Percentiles rank a stretch among this genome's conserved stretches.
These are phyloP conservation scores for Drosophila vallismaia DNA, from an alignment of 2,888 invertebrate species.

Conservation along the genomic window DNA sequence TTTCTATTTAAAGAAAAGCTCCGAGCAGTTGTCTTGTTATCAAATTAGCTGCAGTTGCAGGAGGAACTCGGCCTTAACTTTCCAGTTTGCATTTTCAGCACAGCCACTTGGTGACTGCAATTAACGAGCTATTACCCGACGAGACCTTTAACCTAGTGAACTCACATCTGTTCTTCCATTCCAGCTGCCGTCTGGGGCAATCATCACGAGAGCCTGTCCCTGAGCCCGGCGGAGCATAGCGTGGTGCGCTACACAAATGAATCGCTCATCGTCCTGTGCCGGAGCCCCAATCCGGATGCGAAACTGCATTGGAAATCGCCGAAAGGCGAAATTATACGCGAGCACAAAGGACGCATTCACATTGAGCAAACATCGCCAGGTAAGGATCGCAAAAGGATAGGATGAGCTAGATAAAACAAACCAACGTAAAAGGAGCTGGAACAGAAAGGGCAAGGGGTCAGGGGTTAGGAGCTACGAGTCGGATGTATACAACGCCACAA, in stretches of 20 bases:
- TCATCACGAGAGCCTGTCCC: conserved; percentile 78
- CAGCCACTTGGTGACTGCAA: conserved; percentile 35
- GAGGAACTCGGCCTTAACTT: conserved; percentile 31
- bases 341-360: conserved; percentile 84
- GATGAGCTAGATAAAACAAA: conserved; percentile 19
- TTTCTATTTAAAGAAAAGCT: conserved; percentile 40
- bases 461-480: conserved; percentile 18
- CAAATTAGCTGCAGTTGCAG: conserved; percentile 26
- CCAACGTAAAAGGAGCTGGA: conserved; percentile 6
- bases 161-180: conserved; percentile 3
- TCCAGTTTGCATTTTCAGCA: conserved; percentile 48
- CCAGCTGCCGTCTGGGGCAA: conserved; percentile 77
- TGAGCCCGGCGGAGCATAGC: conserved; percentile 81
- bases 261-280: conserved; percentile 84
- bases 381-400: conserved; percentile 46
- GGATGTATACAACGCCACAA: conserved; percentile 36
- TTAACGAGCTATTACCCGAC: conserved; percentile 58
- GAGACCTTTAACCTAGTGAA: not conserved
- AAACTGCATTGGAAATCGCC: conserved; percentile 83
- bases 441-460: conserved; percentile 1
- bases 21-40: conserved; percentile 28
- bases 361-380: conserved; percentile 81
- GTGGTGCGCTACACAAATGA: conserved; percentile 84
- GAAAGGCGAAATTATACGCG: conserved; percentile 81
- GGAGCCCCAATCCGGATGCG: conserved; percentile 72